A percentile compares a stretch with the other conserved stretches of the same genome.
phyloP scores from a whole-genome alignment of 2,888 invertebrate species.

The Andrena hattorfiana region DNA sequence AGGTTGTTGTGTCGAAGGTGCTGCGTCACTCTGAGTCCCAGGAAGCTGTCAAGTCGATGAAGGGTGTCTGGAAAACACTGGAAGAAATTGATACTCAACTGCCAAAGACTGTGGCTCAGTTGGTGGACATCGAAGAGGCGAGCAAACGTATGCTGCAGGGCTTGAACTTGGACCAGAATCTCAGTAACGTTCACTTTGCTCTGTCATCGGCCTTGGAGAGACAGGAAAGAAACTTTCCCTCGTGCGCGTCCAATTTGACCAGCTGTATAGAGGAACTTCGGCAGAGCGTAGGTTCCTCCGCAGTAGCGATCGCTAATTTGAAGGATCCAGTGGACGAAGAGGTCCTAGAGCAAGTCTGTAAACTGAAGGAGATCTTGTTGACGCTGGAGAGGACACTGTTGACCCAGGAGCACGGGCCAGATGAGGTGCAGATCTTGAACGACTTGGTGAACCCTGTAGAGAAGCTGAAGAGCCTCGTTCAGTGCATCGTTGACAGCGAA shows the following conservation, averaged over 20 bases:
- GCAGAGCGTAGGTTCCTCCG: constrained; percentile 74
- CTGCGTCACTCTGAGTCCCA: constrained; percentile 87
- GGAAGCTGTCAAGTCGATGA: constrained; percentile 66
- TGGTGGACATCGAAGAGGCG: constrained; percentile 45
- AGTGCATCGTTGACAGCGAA: constrained; percentile 65
- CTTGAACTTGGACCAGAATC: constrained; percentile 72
- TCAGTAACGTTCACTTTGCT: constrained; percentile 77
- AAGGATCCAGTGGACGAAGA: constrained; percentile 64
- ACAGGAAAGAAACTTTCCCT: constrained; percentile 57
- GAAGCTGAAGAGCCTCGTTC: constrained; percentile 72
- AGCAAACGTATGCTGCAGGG: constrained; percentile 58
- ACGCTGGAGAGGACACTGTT: constrained; percentile 76
- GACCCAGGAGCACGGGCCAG: constrained; percentile 71
- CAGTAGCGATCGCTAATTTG: constrained; percentile 75
- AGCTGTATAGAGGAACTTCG: constrained; percentile 74
- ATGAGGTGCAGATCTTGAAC: constrained; percentile 74
- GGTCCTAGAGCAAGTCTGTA: constrained; percentile 71
- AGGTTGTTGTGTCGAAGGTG: constrained; percentile 88
- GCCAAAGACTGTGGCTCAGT: constrained; percentile 61
- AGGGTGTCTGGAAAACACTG: constrained; percentile 70
- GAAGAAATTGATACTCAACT: constrained; percentile 77
- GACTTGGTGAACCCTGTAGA: constrained; percentile 75
- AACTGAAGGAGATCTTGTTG: constrained; percentile 75
- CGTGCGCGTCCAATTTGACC: constrained; percentile 63
- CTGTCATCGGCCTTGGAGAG: constrained; percentile 76